These are phyloP conservation scores for Maniola hyperantus DNA, from an alignment of 2,888 invertebrate genomes.

Conservation along the genomic window DNA sequence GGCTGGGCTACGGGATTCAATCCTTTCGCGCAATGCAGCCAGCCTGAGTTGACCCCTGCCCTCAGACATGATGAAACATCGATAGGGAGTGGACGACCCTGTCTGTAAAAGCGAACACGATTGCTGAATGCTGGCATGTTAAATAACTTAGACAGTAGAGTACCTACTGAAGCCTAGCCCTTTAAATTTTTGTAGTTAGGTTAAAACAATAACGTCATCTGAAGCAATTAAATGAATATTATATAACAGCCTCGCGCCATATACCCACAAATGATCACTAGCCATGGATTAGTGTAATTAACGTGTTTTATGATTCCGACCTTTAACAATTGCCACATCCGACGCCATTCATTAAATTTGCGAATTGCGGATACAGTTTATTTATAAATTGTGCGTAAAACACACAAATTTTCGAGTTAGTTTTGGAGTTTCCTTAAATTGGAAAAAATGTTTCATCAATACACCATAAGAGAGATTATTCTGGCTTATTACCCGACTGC, in stretches of 20 bases:
- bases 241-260: constrained; percentile 49
- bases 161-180: too few relatives aligned
- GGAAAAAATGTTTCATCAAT: not conserved
- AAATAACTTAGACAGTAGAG: too few relatives aligned
- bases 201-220: not conserved
- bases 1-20: too few relatives aligned
- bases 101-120: too few relatives aligned
- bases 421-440: constrained; percentile 38
- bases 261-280: constrained; percentile 43
- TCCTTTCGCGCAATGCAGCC: too few relatives aligned
- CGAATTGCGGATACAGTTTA: constrained; percentile 53
- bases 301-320: constrained; percentile 56
- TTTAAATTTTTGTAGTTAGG: not conserved
- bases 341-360: constrained; percentile 53
- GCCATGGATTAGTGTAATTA: constrained; percentile 59
- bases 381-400: constrained; percentile 40
- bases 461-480: not conserved
- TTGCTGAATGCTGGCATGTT: too few relatives aligned
- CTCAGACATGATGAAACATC: too few relatives aligned
- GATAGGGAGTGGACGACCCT: too few relatives aligned
- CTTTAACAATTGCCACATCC: constrained; percentile 67
- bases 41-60: too few relatives aligned
- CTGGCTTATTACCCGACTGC: too few relatives aligned
- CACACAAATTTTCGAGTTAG: too few relatives aligned
- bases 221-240: constrained; percentile 37